Evolutionary conservation across 1,140 invertebrate genomes (phyloP).

Genomic region (Formica exsecta): DNA sequence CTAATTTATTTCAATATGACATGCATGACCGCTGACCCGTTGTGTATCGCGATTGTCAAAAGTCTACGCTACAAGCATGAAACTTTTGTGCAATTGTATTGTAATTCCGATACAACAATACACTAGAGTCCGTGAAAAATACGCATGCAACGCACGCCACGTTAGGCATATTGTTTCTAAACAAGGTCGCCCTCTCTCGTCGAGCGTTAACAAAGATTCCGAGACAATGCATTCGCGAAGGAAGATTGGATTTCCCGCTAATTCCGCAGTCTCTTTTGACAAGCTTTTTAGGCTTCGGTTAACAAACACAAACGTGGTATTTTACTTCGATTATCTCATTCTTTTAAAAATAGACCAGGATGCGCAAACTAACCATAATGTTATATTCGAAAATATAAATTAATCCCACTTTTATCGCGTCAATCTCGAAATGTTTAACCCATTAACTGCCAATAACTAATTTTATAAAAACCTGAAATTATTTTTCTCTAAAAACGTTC

Average conservation of each 20-base stretch:
- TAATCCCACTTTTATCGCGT: neutral
- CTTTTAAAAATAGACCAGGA: neutral
- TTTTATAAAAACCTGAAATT: neutral
- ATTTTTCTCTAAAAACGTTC: neutral
- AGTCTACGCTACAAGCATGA: neutral
- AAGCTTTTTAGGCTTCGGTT: slow-evolving; percentile 52
- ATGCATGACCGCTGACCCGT: neutral
- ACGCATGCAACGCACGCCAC: slow-evolving; percentile 16
- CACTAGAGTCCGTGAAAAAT: neutral
- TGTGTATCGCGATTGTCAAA: neutral
- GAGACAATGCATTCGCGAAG: slow-evolving; percentile 50
- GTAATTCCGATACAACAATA: slow-evolving; percentile 34
- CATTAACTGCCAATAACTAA: neutral
- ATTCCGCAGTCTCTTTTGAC: slow-evolving; percentile 39
- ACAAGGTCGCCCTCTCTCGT: slow-evolving; percentile 34
- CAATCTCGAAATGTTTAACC: neutral
- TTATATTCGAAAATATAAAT: too few relatives aligned
- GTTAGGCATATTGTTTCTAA: slow-evolving; percentile 47
- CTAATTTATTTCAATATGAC: slow-evolving; percentile 4
- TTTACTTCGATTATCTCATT: slow-evolving; percentile 46
- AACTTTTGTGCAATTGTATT: slow-evolving; percentile 38
- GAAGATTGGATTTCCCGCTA: slow-evolving; percentile 59
- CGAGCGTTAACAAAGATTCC: slow-evolving; percentile 52
- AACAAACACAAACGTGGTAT: slow-evolving; percentile 22
- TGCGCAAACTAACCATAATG: neutral